These are phyloP conservation scores for Podarcis muralis DNA, from an alignment of 2,113 vertebrate species.

Conservation along the genomic window DNA sequence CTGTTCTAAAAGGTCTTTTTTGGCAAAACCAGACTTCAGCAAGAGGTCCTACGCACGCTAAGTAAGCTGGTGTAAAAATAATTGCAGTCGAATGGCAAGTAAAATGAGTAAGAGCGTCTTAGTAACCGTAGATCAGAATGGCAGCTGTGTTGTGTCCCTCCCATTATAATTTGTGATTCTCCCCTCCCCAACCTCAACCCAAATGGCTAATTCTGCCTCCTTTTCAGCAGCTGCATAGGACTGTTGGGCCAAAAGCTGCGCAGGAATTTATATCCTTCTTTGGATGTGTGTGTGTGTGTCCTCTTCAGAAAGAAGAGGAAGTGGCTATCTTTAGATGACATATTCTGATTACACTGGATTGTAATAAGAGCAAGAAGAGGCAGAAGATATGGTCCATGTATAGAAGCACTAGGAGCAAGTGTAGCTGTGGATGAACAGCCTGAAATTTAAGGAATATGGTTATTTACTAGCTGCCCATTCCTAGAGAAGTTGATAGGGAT, in stretches of 20 bases:
- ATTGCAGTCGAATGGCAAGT: neutral
- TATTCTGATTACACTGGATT: neutral
- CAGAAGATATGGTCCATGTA: neutral
- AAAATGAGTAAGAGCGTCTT: neutral
- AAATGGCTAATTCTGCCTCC: neutral
- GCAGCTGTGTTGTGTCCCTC: neutral
- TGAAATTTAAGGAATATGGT: neutral
- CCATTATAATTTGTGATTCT: neutral
- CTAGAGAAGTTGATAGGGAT: neutral
- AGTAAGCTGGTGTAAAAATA: neutral
- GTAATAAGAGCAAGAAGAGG: neutral
- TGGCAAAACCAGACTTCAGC: neutral
- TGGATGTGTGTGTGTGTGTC: neutral
- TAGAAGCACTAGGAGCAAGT: neutral
- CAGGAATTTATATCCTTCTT: neutral
- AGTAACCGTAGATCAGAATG: neutral
- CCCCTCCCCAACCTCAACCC: neutral
- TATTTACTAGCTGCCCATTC: neutral
- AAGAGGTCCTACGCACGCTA: neutral
- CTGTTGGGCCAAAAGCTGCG: neutral
- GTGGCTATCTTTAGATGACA: neutral
- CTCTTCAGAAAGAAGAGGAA: neutral
- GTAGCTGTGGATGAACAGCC: no score
- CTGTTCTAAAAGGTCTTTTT: neutral
- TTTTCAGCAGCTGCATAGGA: neutral